Base-by-base conservation (phyloP, 2,797 vertebrate genomes). In the Tangara arthus region DNA sequence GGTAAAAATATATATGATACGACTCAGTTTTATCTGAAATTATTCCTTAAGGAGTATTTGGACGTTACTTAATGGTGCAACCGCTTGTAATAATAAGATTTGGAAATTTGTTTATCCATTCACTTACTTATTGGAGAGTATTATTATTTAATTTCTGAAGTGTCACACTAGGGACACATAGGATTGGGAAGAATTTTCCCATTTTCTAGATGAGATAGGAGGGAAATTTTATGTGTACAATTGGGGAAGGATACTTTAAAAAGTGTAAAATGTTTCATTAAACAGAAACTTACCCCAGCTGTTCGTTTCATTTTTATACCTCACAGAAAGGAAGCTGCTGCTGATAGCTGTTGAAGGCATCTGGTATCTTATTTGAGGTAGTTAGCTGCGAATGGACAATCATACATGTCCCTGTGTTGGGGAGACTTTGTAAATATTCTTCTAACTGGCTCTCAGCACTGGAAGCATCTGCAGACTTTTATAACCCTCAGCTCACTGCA, bases 41-140 rank as follows among this genome's bases (percentile, higher is more conserved):
- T 63, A 65, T 91, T 84, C 65, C 60, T 66, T 49, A 60, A 93
- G 66, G 44, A 91, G 7, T 15, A 76, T 82, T 86, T 93, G 61
- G 46, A 15, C 35, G 90, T 93, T 87, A 61, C 21, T 75, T 95
- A 73, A 81, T 34, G 8, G 30, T 66, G 23, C 24, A 92, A 49
- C 34, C 2, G 10, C 44, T 95, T 94, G 22, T 41, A 82, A 47
- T 28, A 80, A 53, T 59, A 89, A 64, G n/a, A 88, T 60, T 69
- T 63, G n/a, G 11, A 94, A 92, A 56, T 61, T 53, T 82, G 39
- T 90, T 95, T 96, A 90, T 94, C 68, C 27, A 61, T 95, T 88
- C 42, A 34, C 39, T 89, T 94, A 71, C n/a, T 85, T 87, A 86
- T 66, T 83, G 46, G 13, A 82, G 11, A 5, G 13, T 27, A 64